Evolutionary conservation across 2,113 vertebrate species (phyloP), one percentile per base, ranked within the genome.

Genomic region (Ptilorrhoa leucosticta): DNA sequence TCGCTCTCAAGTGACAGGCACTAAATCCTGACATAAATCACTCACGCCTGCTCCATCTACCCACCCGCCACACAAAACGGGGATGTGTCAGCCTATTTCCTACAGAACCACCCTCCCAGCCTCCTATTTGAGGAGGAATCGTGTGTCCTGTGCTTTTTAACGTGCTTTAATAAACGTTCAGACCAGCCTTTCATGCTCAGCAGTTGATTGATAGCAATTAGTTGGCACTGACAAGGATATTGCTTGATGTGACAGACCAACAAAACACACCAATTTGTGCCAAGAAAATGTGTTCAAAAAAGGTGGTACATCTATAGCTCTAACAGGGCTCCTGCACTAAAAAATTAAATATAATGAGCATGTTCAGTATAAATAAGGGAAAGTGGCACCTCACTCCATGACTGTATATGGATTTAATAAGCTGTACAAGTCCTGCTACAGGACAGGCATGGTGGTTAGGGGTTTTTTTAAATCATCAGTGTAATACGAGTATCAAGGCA

Each of bases 191-290:
- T 96, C 91, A 70, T 89, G 86, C 88, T 93, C 65, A 6, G 76
- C 48, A 7, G 54, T 84, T 95, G 95, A 94, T 96, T 95, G 87
- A 95, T 89, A 92, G 95, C 88, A 95, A 95, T 96, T 97, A 96
- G 95, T 64, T 93, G 93, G 93, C 90, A 91, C 75, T 94, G 94
- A 97, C 93, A 94, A 95, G 79, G 90, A 88, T 93, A 97, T 94
- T 92, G 88, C 96, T 95, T 92, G 94, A 95, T 94, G 96, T 96
- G 94, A 96, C 95, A 97, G 94, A 97, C 94, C 96, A 97, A 96
- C 92, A 93, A 95, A 96, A 97, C 65, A 92, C 94, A 87, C 68
- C 75, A 31, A 91, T 88, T 87, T 81, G 89, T 95, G 95, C 94
- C 96, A 96, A 92, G 94, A 94, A 93, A 93, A 93, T 65, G 84